A percentile compares a stretch with the other conserved stretches of the same genome.
Conservation (phyloP, 2,888 invertebrate genomes). For the Stenodema calcarata region DNA sequence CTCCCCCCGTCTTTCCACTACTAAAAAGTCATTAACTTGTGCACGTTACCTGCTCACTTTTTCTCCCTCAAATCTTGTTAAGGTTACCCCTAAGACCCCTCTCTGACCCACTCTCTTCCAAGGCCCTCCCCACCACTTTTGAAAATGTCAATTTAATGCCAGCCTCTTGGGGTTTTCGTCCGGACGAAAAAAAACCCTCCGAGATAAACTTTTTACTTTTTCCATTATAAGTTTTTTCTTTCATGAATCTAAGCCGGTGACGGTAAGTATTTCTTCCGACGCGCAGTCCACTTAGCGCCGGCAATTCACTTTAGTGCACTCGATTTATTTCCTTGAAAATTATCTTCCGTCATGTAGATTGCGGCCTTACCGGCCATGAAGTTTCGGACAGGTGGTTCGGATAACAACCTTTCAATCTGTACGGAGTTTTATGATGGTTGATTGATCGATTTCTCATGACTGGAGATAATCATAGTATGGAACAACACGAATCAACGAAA, state of each 20-base stretch:
- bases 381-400: background rate
- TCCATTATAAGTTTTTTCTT: constrained; percentile 43
- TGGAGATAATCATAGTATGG: no score
- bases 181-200: constrained; percentile 16
- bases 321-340: constrained; percentile 16
- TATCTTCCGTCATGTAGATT: background rate
- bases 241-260: constrained; percentile 25
- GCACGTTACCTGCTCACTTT: constrained; percentile 6
- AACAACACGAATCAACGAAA: no score
- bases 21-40: constrained; percentile 13
- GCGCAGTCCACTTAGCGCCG: constrained; percentile 32
- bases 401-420: background rate
- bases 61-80: constrained; percentile 33
- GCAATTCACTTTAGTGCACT: constrained; percentile 40
- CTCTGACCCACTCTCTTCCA: background rate
- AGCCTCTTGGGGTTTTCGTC: constrained; percentile 25
- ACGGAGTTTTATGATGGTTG: no score
- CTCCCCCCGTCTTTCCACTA: background rate
- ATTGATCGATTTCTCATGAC: no score
- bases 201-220: constrained; percentile 36
- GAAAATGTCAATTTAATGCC: constrained; percentile 45
- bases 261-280: constrained; percentile 13
- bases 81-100: background rate
- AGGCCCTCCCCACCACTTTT: background rate
- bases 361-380: background rate